Evolutionary conservation across 2,888 invertebrate species (phyloP).

Genomic region (Mesochorus sp.): DNA sequence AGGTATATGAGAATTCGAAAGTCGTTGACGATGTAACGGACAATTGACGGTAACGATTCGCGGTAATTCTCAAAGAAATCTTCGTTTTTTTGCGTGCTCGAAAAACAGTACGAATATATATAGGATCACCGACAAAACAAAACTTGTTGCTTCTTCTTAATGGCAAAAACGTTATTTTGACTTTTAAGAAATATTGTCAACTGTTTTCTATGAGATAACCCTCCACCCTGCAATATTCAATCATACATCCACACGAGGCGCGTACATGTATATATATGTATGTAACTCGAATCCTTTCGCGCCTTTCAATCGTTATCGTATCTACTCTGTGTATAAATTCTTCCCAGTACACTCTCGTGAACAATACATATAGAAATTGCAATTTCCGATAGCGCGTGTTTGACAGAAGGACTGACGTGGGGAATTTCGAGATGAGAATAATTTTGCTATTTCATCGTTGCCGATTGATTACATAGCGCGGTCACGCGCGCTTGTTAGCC

Average conservation of each 20-base stretch:
- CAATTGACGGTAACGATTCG: conserved; percentile 32
- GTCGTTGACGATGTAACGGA: conserved; percentile 18
- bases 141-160: background rate
- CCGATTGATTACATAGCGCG: conserved; percentile 61
- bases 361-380: conserved; percentile 40
- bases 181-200: no score
- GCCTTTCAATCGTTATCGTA: background rate
- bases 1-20: conserved; percentile 11
- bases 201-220: no score
- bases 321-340: background rate
- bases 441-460: conserved; percentile 62
- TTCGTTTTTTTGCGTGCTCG: background rate
- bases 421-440: conserved; percentile 55
- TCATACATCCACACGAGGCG: no score
- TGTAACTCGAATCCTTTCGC: background rate
- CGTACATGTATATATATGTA: no score
- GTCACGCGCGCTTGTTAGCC: conserved; percentile 61
- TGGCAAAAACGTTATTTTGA: no score
- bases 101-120: background rate
- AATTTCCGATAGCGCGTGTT: conserved; percentile 58
- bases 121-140: background rate
- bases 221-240: no score
- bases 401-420: conserved; percentile 57
- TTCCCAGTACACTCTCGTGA: conserved; percentile 19
- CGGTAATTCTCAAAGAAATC: conserved; percentile 3